Percentiles rank a stretch among this genome's conserved stretches.
These are phyloP conservation scores for Rhodinocichla rosea DNA, from an alignment of 2,113 vertebrate species.

Conservation along the genomic window DNA sequence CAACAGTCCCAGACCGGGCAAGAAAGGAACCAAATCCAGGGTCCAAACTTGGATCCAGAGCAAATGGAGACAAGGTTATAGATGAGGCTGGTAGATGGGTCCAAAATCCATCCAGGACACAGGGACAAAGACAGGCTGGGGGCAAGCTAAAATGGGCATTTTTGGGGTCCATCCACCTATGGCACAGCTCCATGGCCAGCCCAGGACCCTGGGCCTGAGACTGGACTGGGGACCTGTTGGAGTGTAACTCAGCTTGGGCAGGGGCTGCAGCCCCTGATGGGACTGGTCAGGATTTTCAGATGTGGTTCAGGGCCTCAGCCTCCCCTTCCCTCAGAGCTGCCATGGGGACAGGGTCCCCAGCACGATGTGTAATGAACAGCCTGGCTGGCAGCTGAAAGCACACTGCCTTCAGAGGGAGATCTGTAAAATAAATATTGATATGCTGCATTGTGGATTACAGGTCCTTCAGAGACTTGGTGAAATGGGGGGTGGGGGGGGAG, in stretches of 20 bases:
- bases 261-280: not conserved
- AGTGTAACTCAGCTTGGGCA: not conserved
- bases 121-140: not conserved
- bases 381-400: slow-evolving; percentile 32
- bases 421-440: not conserved
- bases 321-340: not conserved
- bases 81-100: not conserved
- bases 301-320: not conserved
- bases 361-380: not conserved
- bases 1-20: not conserved
- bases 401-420: slow-evolving; percentile 34
- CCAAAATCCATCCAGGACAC: not conserved
- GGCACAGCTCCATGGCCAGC: not conserved
- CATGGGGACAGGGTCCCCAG: not conserved
- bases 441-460: not conserved
- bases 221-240: not conserved
- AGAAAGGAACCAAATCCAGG: not conserved
- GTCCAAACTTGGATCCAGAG: not conserved
- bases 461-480: not conserved
- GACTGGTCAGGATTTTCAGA: not conserved
- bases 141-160: not conserved
- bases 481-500: not conserved
- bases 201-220: not conserved
- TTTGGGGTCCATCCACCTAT: fast-evolving
- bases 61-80: not conserved